Percentiles rank a stretch among this genome's conserved stretches.
phyloP scores from a whole-genome alignment of 2,113 vertebrate species.

The Rafetus swinhoei region DNA sequence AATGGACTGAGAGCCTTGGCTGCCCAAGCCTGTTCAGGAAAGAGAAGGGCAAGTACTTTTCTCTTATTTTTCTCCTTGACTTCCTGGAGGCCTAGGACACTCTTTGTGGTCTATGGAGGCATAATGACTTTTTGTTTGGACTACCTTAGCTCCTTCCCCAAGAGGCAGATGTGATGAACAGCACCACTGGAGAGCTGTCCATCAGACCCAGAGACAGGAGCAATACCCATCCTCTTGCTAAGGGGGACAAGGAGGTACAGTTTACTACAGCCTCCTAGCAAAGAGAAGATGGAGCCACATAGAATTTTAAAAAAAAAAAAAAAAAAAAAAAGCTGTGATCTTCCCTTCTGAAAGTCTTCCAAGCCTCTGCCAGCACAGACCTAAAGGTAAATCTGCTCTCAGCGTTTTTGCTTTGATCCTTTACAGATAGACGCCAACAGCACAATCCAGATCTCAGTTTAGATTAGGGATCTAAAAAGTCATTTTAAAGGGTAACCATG shows the following conservation, averaged over 20 bases:
- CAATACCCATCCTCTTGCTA: background rate
- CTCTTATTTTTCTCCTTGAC: background rate
- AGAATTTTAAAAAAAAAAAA: background rate
- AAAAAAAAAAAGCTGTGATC: too few species aligned
- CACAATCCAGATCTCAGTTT: accelerated
- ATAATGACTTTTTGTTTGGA: background rate
- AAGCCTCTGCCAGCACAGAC: background rate
- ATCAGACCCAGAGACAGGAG: background rate
- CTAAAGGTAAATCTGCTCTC: background rate
- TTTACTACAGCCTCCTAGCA: background rate
- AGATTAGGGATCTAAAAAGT: background rate
- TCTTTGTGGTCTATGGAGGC: background rate
- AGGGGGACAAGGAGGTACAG: background rate
- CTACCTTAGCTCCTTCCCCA: too few species aligned
- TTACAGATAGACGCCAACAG: background rate
- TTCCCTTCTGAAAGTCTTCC: background rate
- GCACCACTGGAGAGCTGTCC: background rate
- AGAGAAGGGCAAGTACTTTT: background rate
- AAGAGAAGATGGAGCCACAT: background rate
- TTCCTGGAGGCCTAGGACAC: background rate
- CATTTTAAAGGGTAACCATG: too few species aligned
- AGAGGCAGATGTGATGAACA: background rate
- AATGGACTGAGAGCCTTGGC: background rate
- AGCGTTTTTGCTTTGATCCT: background rate
- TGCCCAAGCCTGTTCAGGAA: background rate